Evolutionary conservation across 2,888 invertebrate genomes (phyloP), one percentile per base, ranked within the genome.

Genomic region (Phyllotreta striolata): DNA sequence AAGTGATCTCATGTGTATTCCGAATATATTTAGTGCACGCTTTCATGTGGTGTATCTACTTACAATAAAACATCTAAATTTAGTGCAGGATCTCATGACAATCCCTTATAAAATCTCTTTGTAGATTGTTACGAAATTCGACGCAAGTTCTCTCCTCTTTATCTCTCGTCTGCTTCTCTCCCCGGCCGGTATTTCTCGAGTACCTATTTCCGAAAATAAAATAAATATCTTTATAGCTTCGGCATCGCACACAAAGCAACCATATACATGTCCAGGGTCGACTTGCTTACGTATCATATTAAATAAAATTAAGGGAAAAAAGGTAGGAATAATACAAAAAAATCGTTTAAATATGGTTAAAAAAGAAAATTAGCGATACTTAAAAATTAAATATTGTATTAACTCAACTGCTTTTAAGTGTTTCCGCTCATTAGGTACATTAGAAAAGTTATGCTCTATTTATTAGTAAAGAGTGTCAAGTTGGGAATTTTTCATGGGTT

Each of bases 191-290:
- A 52, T 52, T 52, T 39, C 52, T 52, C 52, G 39, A 52, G 52
- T 52, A 52, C 52, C 39, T 39, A 52, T 52, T 52, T 52, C 52
- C 52, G 37, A 52, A 52, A 52, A 52, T 52, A 52, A 52, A 52
- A 52, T 52, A 52, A 52, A 37, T 52, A 52, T 52, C 52, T 52
- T 52, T 52, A 52, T 38, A 14, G 52, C 39, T 37, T 52, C 13
- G 52, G 52, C 39, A 52, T 52, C 52, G 39, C 52, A 34, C 39
- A 52, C 52, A 52, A 52, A 52, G 52, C 38, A 38, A 13, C 52
- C 38, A n/a, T 13, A 52, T 39, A 37, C n/a, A 49, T 37, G 24
- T 24, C 24, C 24, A 49, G 35, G n/a, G 35, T 34, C 49, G 35
- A 24, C 24, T 24, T 24, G 24, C 24, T 24, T 24, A 24, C 24